phyloP scores from a whole-genome alignment of 2,113 vertebrate genomes.

The Bettongia penicillata region DNA sequence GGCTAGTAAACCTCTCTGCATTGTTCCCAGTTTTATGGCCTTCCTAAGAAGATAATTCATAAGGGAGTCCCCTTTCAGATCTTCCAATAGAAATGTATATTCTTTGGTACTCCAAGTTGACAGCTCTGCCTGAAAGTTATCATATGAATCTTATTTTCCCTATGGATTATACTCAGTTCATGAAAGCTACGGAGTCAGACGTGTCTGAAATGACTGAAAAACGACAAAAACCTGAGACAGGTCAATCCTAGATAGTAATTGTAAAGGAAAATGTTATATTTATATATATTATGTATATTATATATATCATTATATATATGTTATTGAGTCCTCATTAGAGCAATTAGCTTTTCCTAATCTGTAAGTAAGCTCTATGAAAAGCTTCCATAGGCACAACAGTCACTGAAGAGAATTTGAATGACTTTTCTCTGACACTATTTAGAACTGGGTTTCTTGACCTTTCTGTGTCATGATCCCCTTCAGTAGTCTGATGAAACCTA shows the following conservation, averaged over 20 bases:
- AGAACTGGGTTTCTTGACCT: neutral
- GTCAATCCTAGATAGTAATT: neutral
- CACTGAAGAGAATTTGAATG: neutral
- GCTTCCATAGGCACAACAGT: neutral
- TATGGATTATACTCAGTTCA: too few relatives aligned
- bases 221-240: too few relatives aligned
- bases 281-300: too few relatives aligned
- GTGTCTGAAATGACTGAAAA: neutral
- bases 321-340: too few relatives aligned
- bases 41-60: constrained; percentile 12
- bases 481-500: neutral
- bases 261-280: neutral
- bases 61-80: neutral
- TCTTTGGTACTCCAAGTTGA: neutral
- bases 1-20: neutral
- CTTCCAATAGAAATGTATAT: neutral
- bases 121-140: too few relatives aligned
- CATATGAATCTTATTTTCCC: too few relatives aligned
- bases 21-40: neutral
- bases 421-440: neutral
- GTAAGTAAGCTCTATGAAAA: neutral
- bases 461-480: neutral
- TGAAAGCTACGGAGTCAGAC: neutral
- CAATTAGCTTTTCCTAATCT: neutral
- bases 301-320: too few relatives aligned